phyloP scores from a whole-genome alignment of 2,113 vertebrate genomes.

The Alexandromys fortis region DNA sequence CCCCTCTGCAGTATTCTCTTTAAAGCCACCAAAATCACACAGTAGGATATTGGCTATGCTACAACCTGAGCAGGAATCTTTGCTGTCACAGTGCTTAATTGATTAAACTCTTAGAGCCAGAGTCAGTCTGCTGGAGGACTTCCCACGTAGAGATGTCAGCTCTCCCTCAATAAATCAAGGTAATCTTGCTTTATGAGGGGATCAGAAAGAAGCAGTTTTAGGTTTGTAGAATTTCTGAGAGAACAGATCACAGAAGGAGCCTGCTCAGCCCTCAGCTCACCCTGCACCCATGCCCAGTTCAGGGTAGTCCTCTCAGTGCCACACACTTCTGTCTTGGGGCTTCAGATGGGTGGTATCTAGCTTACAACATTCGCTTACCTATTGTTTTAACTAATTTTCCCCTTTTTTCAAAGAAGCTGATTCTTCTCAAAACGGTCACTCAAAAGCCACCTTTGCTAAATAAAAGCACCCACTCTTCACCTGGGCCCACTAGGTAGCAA shows the following conservation, averaged over 20 bases:
- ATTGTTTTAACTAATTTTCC: background rate
- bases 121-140: conserved; percentile 32
- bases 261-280: background rate
- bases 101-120: conserved; percentile 55
- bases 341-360: background rate
- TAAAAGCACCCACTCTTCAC: background rate
- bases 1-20: conserved; percentile 43
- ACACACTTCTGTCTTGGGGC: background rate
- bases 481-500: background rate
- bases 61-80: background rate
- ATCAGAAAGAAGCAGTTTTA: conserved; percentile 74
- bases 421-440: background rate
- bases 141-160: conserved; percentile 72
- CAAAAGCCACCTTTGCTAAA: background rate
- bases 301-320: background rate
- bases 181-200: conserved; percentile 77
- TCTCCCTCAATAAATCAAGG: conserved; percentile 16
- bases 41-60: background rate
- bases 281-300: background rate
- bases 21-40: conserved; percentile 56
- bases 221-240: conserved; percentile 74
- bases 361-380: background rate
- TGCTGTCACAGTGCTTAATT: conserved; percentile 37
- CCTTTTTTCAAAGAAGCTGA: background rate
- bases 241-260: conserved; percentile 51